These are phyloP conservation scores for Callinectes sapidus DNA, from an alignment of 2,888 invertebrate species.

Conservation along the genomic window DNA sequence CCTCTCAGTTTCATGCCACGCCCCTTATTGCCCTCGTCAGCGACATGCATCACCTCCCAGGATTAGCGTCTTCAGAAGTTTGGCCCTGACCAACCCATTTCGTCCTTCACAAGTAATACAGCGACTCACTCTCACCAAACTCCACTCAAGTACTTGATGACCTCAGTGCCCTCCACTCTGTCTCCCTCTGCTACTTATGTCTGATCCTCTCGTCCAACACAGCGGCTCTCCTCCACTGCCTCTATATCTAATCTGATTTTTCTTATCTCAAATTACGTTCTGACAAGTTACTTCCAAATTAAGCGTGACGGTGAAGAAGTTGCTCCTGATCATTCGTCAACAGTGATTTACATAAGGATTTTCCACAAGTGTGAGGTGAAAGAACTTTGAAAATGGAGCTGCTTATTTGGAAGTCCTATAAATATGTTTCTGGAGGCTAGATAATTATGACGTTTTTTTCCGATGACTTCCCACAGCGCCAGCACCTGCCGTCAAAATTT, in stretches of 20 bases:
- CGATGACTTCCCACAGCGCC: background rate
- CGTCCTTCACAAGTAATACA: constrained; percentile 16
- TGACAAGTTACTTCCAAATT: background rate
- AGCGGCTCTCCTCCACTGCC: background rate
- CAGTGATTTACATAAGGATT: background rate
- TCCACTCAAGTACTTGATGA: background rate
- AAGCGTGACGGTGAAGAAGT: background rate
- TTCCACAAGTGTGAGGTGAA: background rate
- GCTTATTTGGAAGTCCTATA: background rate
- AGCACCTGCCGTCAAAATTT: background rate
- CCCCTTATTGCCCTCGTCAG: background rate
- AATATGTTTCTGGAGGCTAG: background rate
- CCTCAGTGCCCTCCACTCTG: background rate
- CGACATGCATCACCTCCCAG: background rate
- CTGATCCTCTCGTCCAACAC: background rate
- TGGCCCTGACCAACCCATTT: background rate
- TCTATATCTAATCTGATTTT: background rate
- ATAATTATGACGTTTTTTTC: background rate
- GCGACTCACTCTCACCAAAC: background rate
- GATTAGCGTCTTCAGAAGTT: background rate
- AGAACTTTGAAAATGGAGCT: background rate
- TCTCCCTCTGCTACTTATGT: background rate
- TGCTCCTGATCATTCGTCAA: background rate
- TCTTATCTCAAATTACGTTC: background rate
- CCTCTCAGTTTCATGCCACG: background rate